phyloP scores from a whole-genome alignment of 2,113 vertebrate species.

The Ciconia boyciana region DNA sequence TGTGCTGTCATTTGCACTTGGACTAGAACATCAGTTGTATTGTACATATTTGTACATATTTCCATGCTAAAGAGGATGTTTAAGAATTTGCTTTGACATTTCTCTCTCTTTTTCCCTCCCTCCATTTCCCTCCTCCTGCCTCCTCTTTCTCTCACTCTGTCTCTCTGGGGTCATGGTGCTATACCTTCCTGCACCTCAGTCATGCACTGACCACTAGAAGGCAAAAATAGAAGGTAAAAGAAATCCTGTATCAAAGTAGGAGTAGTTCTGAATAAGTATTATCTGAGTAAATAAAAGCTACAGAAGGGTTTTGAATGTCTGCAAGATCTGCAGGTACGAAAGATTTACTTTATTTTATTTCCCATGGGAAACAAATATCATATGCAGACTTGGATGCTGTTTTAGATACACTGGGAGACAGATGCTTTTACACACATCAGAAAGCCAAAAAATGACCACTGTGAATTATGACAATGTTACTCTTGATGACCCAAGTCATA shows the following conservation, averaged over 20 bases:
- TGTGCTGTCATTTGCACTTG: neutral
- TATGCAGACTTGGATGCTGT: neutral
- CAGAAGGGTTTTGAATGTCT: neutral
- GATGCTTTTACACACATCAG: neutral
- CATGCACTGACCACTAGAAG: neutral
- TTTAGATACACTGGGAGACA: neutral
- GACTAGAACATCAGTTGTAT: neutral
- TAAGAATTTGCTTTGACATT: neutral
- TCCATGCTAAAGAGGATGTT: neutral
- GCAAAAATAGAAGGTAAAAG: conserved; percentile 9
- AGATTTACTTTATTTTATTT: neutral
- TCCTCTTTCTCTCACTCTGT: neutral
- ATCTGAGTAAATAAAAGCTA: neutral
- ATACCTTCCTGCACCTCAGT: neutral
- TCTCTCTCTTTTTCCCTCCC: neutral
- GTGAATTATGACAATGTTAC: neutral
- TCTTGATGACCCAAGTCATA: neutral
- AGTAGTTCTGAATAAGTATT: neutral
- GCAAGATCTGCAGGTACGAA: neutral
- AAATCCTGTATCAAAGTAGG: neutral
- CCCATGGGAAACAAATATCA: neutral
- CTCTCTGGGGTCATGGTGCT: conserved; percentile 2
- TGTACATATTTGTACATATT: neutral
- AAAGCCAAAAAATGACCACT: neutral
- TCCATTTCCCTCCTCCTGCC: neutral